These are phyloP conservation scores for Falco berigora DNA, from an alignment of 2,797 vertebrate species.

Conservation along the genomic window DNA sequence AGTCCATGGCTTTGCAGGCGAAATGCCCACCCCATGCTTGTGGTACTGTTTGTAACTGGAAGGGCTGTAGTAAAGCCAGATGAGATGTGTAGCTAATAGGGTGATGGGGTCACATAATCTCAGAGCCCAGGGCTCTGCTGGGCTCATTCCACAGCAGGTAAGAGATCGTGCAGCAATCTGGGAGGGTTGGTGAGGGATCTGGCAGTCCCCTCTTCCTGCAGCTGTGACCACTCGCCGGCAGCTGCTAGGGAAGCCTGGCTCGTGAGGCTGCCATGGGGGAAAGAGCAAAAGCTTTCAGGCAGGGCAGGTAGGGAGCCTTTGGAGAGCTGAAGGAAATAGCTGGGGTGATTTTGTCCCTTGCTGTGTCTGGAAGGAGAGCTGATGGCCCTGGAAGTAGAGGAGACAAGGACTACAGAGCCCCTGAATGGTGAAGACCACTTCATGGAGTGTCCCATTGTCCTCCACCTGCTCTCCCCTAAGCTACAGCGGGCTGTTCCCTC, in stretches of 20 bases:
- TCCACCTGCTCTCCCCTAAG: too few species aligned
- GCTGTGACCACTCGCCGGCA: not conserved
- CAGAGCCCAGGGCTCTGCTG: not conserved
- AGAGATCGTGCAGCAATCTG: accelerated
- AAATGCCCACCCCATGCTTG: accelerated
- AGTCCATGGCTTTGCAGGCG: accelerated
- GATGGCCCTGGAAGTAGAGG: not conserved
- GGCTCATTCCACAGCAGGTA: not conserved
- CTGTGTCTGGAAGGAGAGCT: not conserved
- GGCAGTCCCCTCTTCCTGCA: not conserved
- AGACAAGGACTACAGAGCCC: not conserved
- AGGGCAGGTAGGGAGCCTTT: not conserved
- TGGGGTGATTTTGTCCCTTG: not conserved
- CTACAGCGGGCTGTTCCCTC: not conserved
- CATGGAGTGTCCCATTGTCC: not conserved
- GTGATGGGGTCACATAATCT: not conserved
- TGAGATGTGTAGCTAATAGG: accelerated
- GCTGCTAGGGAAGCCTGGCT: not conserved
- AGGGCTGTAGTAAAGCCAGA: not conserved
- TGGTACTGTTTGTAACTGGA: not conserved
- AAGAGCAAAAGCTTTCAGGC: not conserved
- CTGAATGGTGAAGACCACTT: not conserved
- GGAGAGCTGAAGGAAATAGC: not conserved
- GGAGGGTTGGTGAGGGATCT: not conserved
- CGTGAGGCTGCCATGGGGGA: not conserved